Evolutionary conservation across 37 sponge, comb jelly and placozoan species (phyloP), one percentile per base, ranked within the genome.

Genomic region (Bolinopsis microptera): DNA sequence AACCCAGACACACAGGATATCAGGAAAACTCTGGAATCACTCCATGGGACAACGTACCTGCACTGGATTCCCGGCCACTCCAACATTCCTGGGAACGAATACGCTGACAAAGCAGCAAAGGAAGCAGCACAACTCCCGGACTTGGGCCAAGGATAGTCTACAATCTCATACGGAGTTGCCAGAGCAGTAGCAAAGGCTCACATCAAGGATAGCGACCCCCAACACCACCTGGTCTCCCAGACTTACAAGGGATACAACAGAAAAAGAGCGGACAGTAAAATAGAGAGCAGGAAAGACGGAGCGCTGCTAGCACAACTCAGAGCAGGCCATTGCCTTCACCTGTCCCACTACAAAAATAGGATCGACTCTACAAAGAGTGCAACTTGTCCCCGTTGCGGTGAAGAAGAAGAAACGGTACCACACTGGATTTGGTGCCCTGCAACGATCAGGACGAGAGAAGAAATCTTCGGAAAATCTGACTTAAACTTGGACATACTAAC

Each of bases 1-100:
- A 72, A 72, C 75, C 75, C 75, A 72, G 61, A 48, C 61, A 48
- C 61, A 48, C 61, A 48, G 61, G 61, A 48, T 5, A 48, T 48
- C 61, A 48, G 61, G 13, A 48, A 48, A 5, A 48, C 13, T 48
- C 61, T 48, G 5, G 61, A 48, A 48, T 48, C 61, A 5, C 61
- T 48, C 61, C 61, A 48, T 13, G 61, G 61, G 9, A 48, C 5
- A 48, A 48, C 61, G 13, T 48, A 48, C 13, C 13, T 48, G 61
- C 13, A 48, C 13, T 48, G 61, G 61, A 48, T n/a, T n/a, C n/a
- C n/a, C n/a, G n/a, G n/a, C n/a, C 61, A 48, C 61, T 48, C 13
- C 5, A 48, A 48, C 61, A 48, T 48, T 13, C 61, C 61, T 48
- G 61, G 61, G 13, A 48, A 48, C 61, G 13, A 48, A 48, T 48